These are phyloP conservation scores for Dryobates pubescens DNA, from an alignment of 2,797 vertebrate genomes.

Conservation along the genomic window DNA sequence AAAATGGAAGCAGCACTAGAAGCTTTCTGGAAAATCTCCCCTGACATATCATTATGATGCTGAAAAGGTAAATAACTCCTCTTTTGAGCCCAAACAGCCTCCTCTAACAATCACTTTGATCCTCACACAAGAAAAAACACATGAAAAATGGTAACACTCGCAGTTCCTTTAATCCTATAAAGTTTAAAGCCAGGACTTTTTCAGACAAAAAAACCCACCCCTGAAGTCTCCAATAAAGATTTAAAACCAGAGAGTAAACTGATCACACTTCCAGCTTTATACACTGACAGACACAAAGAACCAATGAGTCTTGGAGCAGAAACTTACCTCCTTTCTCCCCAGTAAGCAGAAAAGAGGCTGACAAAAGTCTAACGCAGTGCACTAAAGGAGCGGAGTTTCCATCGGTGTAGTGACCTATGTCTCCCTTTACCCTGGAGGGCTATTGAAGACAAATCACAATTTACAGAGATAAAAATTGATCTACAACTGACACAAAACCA, in stretches of 20 bases:
- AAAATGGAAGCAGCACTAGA: neutral
- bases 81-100: neutral
- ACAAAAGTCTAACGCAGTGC: constrained; percentile 92
- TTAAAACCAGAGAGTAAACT: neutral
- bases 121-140: rapidly evolving
- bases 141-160: neutral
- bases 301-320: neutral
- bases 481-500: neutral
- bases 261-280: neutral
- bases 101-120: neutral
- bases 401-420: constrained; percentile 91
- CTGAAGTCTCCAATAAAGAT: neutral
- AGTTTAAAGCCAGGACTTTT: neutral
- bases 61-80: neutral
- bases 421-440: constrained; percentile 91
- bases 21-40: neutral
- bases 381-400: constrained; percentile 86
- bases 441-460: constrained; percentile 55
- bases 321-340: constrained; percentile 89
- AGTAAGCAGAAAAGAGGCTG: constrained; percentile 93
- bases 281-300: neutral
- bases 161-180: neutral
- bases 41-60: neutral
- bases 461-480: neutral
- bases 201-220: neutral